phyloP scores from a whole-genome alignment of 2,888 invertebrate genomes.

The Drosophila neonasuta region DNA sequence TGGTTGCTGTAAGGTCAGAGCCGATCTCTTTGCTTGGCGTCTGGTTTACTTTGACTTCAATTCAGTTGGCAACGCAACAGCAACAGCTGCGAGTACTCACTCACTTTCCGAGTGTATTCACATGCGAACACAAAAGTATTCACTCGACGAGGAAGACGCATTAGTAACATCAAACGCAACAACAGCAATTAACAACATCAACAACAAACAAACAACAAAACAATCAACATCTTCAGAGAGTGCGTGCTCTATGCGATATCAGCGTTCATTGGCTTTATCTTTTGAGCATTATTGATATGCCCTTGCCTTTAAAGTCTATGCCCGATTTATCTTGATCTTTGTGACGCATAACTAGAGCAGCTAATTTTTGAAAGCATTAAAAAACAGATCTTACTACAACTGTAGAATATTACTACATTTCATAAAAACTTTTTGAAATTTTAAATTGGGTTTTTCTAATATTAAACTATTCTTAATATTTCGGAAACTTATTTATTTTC shows the following conservation, averaged over 20 bases:
- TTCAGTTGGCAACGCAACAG: constrained; percentile 44
- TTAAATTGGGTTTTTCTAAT: too few relatives aligned
- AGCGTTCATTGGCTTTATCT: constrained; percentile 69
- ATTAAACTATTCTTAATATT: too few relatives aligned
- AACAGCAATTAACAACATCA: constrained; percentile 58
- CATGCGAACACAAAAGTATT: constrained; percentile 33
- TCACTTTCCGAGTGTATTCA: constrained; percentile 26
- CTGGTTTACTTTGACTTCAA: constrained; percentile 74
- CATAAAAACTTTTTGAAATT: too few relatives aligned
- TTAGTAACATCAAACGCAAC: constrained; percentile 31
- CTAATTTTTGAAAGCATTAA: neutral
- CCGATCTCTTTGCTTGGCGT: constrained; percentile 62
- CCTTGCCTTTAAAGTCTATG: constrained; percentile 16
- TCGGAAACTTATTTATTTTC: too few relatives aligned
- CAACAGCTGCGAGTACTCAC: constrained; percentile 19
- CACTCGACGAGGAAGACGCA: constrained; percentile 33
- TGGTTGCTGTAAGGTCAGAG: constrained; percentile 66
- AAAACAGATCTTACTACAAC: neutral
- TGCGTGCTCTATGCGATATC: constrained; percentile 56
- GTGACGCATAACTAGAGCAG: constrained; percentile 2
- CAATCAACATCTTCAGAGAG: constrained; percentile 25
- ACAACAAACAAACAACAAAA: constrained; percentile 35
- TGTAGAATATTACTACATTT: neutral
- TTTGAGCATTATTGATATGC: constrained; percentile 26
- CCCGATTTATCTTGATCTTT: constrained; percentile 10